Percentiles rank a stretch among this genome's conserved stretches.
phyloP scores from a whole-genome alignment of 1,140 invertebrate genomes.

The Drosophila jambulina region DNA sequence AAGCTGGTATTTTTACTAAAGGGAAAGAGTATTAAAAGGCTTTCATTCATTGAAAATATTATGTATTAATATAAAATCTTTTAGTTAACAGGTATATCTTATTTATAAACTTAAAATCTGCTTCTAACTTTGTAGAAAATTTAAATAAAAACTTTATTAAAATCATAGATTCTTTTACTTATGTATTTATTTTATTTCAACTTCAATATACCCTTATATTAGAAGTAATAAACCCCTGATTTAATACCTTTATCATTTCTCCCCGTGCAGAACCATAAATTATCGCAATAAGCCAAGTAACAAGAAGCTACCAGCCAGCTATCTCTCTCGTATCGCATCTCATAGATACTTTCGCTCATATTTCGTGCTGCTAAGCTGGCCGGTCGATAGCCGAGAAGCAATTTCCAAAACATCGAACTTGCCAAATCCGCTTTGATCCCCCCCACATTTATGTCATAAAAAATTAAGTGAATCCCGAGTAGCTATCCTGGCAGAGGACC shows the following conservation, averaged over 20 bases:
- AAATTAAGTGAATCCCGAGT: slow-evolving; percentile 61
- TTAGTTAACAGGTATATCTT: not conserved
- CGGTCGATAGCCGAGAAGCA: slow-evolving; percentile 45
- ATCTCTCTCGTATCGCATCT: slow-evolving; percentile 50
- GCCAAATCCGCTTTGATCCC: slow-evolving; percentile 79
- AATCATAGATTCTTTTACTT: no score
- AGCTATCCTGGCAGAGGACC: slow-evolving; percentile 16
- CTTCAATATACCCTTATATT: no score
- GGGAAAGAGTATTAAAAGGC: not conserved
- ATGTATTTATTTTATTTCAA: no score
- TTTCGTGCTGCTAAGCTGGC: slow-evolving; percentile 63
- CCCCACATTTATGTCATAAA: slow-evolving; percentile 81
- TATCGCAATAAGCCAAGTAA: slow-evolving; percentile 59
- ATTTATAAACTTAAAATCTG: not conserved
- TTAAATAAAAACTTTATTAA: not conserved
- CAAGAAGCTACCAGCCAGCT: not conserved
- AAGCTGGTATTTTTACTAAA: not conserved
- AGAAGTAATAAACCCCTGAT: no score
- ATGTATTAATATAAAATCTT: no score
- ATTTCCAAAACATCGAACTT: slow-evolving; percentile 62
- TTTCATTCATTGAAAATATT: no score
- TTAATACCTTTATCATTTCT: slow-evolving; percentile 9
- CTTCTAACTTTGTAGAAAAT: not conserved
- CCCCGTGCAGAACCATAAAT: slow-evolving; percentile 58
- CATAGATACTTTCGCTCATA: slow-evolving; percentile 76